Evolutionary conservation across 2,113 vertebrate species (phyloP), one percentile per base, ranked within the genome.

Genomic region (Coryphaenoides rupestris): DNA sequence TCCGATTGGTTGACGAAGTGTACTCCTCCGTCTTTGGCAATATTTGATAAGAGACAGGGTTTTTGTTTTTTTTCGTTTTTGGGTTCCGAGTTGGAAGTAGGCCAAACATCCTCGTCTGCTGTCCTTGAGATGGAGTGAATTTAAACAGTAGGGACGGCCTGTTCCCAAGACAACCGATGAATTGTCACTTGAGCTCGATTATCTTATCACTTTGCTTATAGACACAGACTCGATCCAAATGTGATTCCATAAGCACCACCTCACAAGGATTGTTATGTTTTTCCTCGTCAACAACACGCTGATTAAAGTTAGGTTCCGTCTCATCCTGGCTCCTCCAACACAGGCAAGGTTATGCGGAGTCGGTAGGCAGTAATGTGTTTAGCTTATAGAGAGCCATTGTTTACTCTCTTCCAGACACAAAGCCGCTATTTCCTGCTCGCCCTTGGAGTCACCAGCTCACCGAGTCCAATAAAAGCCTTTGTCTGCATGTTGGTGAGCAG

Each of bases 381-480:
- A 65, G 71, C 60, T 33, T 58, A 22, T 65, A 63, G 22, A 57
- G 19, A 2, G 0, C 68, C 55, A 60, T 76, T 83, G 82, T 88
- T 66, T 72, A 59, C 70, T 72, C 60, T 74, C 53, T 33, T 69
- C 62, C 54, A 12, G 26, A 22, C 70, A 79, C 79, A 85, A 66
- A 81, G 78, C 68, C 26, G 60, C 67, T 66, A 58, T 74, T 76
- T 65, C 62, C 65, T 62, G 28, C 55, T 58, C n/a, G 63, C 24
- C 22, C 60, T 72, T 62, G 56, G 56, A 16, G 47, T 50, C n/a
- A 5, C 21, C 21, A 15, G 13, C 16, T 49, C 23, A 22, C 67
- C 0, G 6, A 69, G 63, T 4, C 59, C 65, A 76, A 46, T 22
- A 53, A 22, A 16, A 46, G 58, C 61, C 65, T 40, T 40, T 73